Conservation (phyloP, 92 coral and sea anemone genomes). For the Epizoanthus illoricatus region DNA sequence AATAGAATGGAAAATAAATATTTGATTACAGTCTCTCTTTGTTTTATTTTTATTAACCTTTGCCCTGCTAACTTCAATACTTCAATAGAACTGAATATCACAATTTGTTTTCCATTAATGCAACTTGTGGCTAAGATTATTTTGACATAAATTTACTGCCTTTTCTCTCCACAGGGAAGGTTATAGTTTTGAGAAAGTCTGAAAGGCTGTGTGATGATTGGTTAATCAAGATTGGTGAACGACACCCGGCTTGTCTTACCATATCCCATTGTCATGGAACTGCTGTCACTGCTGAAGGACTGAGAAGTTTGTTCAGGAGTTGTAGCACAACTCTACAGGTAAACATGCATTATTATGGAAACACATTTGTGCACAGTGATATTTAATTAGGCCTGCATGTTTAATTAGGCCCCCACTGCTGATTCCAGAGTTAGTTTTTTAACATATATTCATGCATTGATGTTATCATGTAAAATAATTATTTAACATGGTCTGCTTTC, state of each 20-base stretch:
- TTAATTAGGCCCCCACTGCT: too few species aligned
- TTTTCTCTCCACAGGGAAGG: conserved; percentile 60
- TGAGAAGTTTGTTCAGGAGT: conserved; percentile 80
- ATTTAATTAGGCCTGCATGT: neutral
- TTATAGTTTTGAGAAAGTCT: conserved; percentile 73
- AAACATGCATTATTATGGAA: neutral
- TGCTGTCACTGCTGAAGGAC: conserved; percentile 77
- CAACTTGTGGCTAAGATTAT: neutral
- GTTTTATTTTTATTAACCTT: too few species aligned
- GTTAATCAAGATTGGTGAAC: conserved; percentile 76
- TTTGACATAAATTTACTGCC: neutral
- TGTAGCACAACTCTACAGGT: conserved; percentile 91
- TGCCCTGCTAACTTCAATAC: too few species aligned
- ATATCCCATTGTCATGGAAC: conserved; percentile 80
- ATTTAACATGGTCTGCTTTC: too few species aligned
- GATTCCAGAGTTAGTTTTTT: too few species aligned
- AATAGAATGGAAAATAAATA: too few species aligned
- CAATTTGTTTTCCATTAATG: too few species aligned
- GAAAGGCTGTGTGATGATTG: conserved; percentile 74
- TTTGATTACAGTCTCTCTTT: too few species aligned
- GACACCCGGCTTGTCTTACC: conserved; percentile 81
- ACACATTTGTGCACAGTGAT: neutral
- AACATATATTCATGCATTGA: too few species aligned
- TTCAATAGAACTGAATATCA: too few species aligned
- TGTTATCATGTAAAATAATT: too few species aligned